Percentiles rank a stretch among this genome's conserved stretches.
Evolutionary conservation across 2,797 vertebrate genomes (phyloP).

Genomic region (Pteropus rufus): DNA sequence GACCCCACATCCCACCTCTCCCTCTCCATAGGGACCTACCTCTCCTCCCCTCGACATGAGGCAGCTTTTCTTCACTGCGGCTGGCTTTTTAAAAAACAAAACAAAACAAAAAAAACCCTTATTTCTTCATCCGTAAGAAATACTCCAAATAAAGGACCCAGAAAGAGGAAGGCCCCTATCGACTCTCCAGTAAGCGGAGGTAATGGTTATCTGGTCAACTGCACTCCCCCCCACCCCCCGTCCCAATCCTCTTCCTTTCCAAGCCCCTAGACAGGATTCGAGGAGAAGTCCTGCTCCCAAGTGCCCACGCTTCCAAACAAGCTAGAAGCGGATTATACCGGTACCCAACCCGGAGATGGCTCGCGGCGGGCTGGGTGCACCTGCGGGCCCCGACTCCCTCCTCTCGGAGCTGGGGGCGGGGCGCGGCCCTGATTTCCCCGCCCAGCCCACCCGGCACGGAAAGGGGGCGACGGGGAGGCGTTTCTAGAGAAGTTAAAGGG

Average conservation of each 20-base stretch:
- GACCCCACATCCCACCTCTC: not conserved
- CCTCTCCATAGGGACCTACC: conserved; percentile 66
- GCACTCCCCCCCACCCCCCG: not conserved
- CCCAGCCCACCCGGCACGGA: conserved; percentile 9
- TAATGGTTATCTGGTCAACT: not conserved
- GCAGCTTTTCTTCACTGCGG: conserved; percentile 67
- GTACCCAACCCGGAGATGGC: conserved; percentile 72
- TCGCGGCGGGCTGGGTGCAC: conserved; percentile 65
- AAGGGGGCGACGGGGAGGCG: not conserved
- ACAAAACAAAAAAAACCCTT: not conserved
- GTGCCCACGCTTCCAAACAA: conserved; percentile 74
- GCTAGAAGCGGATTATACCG: conserved; percentile 79
- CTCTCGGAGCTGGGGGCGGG: conserved; percentile 42
- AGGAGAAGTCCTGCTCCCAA: conserved; percentile 61
- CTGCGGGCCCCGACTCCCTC: conserved; percentile 63
- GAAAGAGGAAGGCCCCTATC: not conserved
- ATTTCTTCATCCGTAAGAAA: conserved; percentile 34
- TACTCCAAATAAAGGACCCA: not conserved
- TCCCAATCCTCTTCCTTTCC: not conserved
- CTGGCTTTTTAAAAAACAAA: conserved; percentile 18
- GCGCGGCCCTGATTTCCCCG: not conserved
- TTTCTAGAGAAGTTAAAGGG: conserved; percentile 63
- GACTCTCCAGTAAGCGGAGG: not conserved
- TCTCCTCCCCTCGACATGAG: conserved; percentile 66
- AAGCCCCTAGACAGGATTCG: not conserved